phyloP scores from a whole-genome alignment of 2,113 vertebrate genomes.

The Henicopernis longicauda region DNA sequence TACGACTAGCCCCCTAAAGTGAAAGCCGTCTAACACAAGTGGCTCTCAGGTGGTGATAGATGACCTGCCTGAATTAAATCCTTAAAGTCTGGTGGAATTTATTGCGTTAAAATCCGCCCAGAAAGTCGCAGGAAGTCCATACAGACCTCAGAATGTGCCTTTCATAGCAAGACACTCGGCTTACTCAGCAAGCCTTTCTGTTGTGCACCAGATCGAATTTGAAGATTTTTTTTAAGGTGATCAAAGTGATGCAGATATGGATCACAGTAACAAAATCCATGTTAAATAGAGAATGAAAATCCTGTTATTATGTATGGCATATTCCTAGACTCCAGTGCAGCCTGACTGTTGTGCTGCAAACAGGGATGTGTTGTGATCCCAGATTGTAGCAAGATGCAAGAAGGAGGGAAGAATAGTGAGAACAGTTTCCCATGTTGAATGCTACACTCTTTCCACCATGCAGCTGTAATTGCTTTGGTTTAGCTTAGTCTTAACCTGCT shows the following conservation, averaged over 20 bases:
- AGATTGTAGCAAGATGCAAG: neutral
- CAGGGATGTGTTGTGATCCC: neutral
- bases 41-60: neutral
- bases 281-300: neutral
- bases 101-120: neutral
- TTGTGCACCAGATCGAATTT: neutral
- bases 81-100: neutral
- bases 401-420: neutral
- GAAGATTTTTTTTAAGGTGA: neutral
- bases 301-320: neutral
- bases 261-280: neutral
- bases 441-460: neutral
- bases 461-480: neutral
- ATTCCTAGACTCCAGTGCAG: neutral
- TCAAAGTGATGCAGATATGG: neutral
- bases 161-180: neutral
- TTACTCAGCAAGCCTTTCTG: neutral
- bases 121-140: neutral
- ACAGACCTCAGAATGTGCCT: neutral
- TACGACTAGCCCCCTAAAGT: neutral
- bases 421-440: neutral
- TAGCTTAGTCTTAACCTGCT: neutral
- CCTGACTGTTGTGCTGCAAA: neutral
- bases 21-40: neutral
- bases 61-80: neutral